phyloP scores from a whole-genome alignment of 2,888 invertebrate species.

The Andrena bucephala region DNA sequence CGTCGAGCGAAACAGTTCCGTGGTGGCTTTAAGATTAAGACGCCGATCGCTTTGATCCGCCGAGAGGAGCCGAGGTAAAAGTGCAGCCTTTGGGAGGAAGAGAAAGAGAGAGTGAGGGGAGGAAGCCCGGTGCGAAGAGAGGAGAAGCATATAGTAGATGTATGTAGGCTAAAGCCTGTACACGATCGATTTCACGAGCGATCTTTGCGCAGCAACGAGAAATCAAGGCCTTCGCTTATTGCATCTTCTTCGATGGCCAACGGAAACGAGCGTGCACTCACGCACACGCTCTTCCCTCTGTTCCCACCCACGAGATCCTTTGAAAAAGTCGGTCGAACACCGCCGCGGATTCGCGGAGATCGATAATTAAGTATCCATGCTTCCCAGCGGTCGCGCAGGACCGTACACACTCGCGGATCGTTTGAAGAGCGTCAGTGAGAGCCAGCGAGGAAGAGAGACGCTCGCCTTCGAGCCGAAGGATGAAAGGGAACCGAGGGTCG shows the following conservation, averaged over 20 bases:
- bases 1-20: background rate
- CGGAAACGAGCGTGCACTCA: constrained; percentile 39
- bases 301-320: constrained; percentile 39
- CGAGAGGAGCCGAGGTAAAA: constrained; percentile 33
- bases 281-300: constrained; percentile 17
- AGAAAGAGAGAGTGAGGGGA: constrained; percentile 26
- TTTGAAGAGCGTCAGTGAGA: too few species aligned
- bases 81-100: constrained; percentile 23
- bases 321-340: constrained; percentile 48
- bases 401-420: background rate
- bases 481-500: background rate
- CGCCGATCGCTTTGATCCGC: background rate
- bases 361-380: constrained; percentile 50
- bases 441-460: background rate
- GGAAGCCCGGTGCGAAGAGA: constrained; percentile 22
- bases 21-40: background rate
- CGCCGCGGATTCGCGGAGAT: constrained; percentile 4
- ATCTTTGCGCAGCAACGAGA: constrained; percentile 66
- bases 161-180: constrained; percentile 63
- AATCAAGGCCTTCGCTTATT: constrained; percentile 66
- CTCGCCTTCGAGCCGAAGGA: background rate
- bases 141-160: constrained; percentile 40
- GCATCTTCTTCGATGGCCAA: constrained; percentile 55
- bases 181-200: constrained; percentile 69
- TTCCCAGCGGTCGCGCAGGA: background rate